Evolutionary conservation across 1,140 invertebrate genomes (phyloP).

Genomic region (Oncopeltus fasciatus): DNA sequence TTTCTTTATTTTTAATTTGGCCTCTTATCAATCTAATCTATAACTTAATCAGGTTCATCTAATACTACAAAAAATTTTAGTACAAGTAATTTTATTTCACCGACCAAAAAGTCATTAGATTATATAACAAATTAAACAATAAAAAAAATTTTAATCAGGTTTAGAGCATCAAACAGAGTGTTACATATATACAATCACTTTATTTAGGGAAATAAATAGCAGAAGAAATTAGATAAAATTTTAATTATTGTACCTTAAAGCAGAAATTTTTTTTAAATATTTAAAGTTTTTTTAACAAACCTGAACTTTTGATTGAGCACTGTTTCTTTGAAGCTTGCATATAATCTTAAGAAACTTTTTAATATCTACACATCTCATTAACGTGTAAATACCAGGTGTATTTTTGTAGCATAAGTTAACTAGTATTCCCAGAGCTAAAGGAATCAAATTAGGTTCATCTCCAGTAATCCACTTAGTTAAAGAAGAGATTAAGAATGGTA

Average conservation of each 20-base stretch:
- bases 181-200: too few species aligned
- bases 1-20: too few species aligned
- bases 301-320: constrained; percentile 13
- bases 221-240: neutral
- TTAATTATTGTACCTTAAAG: neutral
- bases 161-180: too few species aligned
- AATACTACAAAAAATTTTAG: too few species aligned
- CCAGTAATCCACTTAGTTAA: constrained; percentile 44
- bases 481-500: constrained; percentile 42
- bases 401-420: constrained; percentile 57
- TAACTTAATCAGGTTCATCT: too few species aligned
- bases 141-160: too few species aligned
- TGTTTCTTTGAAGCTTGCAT: constrained; percentile 35
- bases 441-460: constrained; percentile 38
- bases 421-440: constrained; percentile 46
- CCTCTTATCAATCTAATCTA: too few species aligned
- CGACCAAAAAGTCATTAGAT: too few species aligned
- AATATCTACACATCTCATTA: constrained; percentile 46
- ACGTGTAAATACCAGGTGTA: constrained; percentile 44
- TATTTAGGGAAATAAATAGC: too few species aligned
- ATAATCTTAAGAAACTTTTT: constrained; percentile 42
- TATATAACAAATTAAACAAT: too few species aligned
- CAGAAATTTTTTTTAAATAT: neutral
- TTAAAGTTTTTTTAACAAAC: neutral
- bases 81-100: too few species aligned